Conservation (phyloP, 2,888 invertebrate species). For the Diogma glabrata region DNA sequence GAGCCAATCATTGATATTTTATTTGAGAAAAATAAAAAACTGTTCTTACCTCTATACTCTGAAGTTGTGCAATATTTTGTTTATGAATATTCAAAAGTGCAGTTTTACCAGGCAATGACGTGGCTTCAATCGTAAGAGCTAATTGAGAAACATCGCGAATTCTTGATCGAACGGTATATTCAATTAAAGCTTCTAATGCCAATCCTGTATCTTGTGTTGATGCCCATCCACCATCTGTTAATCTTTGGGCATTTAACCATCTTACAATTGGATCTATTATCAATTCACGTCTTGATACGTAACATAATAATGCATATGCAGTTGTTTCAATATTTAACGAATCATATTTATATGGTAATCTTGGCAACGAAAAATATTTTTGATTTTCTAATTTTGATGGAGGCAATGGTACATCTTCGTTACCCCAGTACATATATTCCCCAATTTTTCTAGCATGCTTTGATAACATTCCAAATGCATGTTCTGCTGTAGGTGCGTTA, state of each 20-base stretch:
- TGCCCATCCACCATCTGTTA: slow-evolving; percentile 81
- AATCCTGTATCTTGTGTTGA: slow-evolving; percentile 82
- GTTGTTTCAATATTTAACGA: slow-evolving; percentile 88
- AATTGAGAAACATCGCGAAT: slow-evolving; percentile 74
- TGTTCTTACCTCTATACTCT: slow-evolving; percentile 55
- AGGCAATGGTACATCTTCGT: slow-evolving; percentile 63
- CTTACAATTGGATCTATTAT: slow-evolving; percentile 76
- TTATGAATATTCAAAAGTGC: slow-evolving; percentile 57
- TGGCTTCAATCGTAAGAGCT: slow-evolving; percentile 71
- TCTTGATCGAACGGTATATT: slow-evolving; percentile 75
- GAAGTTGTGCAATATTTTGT: slow-evolving; percentile 65
- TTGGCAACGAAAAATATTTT: slow-evolving; percentile 77
- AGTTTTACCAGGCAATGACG: slow-evolving; percentile 58
- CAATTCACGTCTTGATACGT: slow-evolving; percentile 72
- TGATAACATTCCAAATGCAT: slow-evolving; percentile 64
- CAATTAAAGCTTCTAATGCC: slow-evolving; percentile 78
- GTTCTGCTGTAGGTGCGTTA: slow-evolving; percentile 76
- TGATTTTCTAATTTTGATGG: slow-evolving; percentile 83
- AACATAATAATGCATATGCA: slow-evolving; percentile 80
- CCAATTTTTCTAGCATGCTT: slow-evolving; percentile 55
- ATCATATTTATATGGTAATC: slow-evolving; percentile 80
- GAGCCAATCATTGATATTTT: slow-evolving; percentile 5
- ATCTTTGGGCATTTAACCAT: slow-evolving; percentile 80
- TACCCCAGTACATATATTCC: slow-evolving; percentile 80
- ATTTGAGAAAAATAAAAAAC: slow-evolving; percentile 12